Base-by-base conservation (phyloP, 1,140 invertebrate species). In the Halesus radiatus region DNA sequence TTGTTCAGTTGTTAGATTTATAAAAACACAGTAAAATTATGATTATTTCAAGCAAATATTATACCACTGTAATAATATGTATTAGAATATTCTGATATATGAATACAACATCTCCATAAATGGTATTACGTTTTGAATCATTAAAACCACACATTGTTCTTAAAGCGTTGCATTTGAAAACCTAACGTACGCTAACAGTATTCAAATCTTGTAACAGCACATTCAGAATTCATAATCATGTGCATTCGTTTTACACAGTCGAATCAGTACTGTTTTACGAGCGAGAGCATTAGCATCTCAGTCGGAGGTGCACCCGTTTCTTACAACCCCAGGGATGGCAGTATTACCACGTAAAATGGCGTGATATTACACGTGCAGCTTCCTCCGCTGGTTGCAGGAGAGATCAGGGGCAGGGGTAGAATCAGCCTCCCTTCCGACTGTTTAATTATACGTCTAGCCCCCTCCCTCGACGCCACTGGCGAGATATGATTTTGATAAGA, bases 391-490 rank as follows among this genome's bases (percentile, higher is more conserved):
- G 23, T 58, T 50, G 53, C 45, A 45, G 10, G 37, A 45, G 37
- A 45, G 37, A 45, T 45, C 37, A 45, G 37, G 37, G 10, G 45
- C 22, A 22, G 37, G 58, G 32, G 45, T 76, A 26, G 22, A 64
- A 23, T 13, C 16, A n/a, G 10, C 26, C 37, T 16, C 15, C 52
- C 74, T n/a, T 37, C 74, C 54, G 72, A 75, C 53, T 78, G 76
- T 81, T 81, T 81, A 81, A 81, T 81, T 81, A 81, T 72, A 78
- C 76, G 76, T 78, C 68, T 79, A 58, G 53, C 78, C 78, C 56
- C 78, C 70, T n/a, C 70, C 72, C 75, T 37, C 56, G 37, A n/a
- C 76, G 70, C 80, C 77, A 68, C 50, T 53, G 80, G 72, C 80
- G 76, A 77, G 76, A 81, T 77, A 76, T 77, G 80, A 68, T 56